These are phyloP conservation scores for Pollenia amentaria DNA, from an alignment of 2,888 invertebrate species.

Conservation along the genomic window DNA sequence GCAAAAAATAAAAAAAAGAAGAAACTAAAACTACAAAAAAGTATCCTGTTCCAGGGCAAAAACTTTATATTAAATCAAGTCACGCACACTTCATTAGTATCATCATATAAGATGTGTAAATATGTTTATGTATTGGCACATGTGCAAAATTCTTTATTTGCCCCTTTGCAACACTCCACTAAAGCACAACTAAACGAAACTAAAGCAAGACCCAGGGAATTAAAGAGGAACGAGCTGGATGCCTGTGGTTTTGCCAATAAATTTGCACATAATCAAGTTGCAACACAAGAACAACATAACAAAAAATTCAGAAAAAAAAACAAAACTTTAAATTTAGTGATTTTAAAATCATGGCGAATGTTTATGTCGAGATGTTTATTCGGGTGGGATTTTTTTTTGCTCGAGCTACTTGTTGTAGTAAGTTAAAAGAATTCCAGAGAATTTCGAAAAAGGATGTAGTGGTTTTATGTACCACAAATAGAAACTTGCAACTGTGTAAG, in stretches of 20 bases:
- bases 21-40: conserved; percentile 12
- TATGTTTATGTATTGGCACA: conserved; percentile 67
- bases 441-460: conserved; percentile 30
- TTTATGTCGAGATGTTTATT: not conserved
- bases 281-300: conserved; percentile 35
- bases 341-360: conserved; percentile 25
- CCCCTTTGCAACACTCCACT: conserved; percentile 18
- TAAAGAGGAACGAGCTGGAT: not conserved
- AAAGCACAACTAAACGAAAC: not conserved
- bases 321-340: conserved; percentile 41
- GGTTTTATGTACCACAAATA: conserved; percentile 10
- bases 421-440: conserved; percentile 44
- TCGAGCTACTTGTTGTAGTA: conserved; percentile 12
- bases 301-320: not conserved
- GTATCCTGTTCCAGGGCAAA: conserved; percentile 27
- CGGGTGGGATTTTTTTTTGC: not conserved
- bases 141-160: conserved; percentile 43
- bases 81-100: conserved; percentile 75
- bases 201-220: not conserved
- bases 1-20: not conserved
- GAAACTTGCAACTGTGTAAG: conserved; percentile 13
- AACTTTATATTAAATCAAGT: conserved; percentile 69
- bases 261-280: conserved; percentile 74
- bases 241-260: conserved; percentile 71
- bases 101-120: conserved; percentile 72